These are phyloP conservation scores for Ictalurus furcatus DNA, from an alignment of 2,113 vertebrate species.

Conservation along the genomic window DNA sequence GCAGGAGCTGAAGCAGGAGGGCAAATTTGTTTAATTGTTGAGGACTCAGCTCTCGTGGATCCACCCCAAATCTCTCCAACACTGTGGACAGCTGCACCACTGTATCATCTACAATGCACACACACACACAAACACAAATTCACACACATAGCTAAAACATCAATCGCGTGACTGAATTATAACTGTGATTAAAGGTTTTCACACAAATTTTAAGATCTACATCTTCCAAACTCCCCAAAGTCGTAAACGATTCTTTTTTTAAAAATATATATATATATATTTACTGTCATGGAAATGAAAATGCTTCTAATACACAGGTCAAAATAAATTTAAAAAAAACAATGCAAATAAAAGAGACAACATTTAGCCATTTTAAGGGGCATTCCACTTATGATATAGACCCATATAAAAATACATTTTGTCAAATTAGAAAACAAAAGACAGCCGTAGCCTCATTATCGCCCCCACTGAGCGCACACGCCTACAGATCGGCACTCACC, in stretches of 20 bases:
- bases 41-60: slow-evolving; percentile 81
- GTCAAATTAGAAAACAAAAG: slow-evolving; percentile 23
- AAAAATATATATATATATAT: no score
- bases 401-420: slow-evolving; percentile 10
- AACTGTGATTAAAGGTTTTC: background rate
- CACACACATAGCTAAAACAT: background rate
- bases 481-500: slow-evolving; percentile 61
- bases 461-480: background rate
- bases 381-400: slow-evolving; percentile 7
- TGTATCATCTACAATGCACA: slow-evolving; percentile 62
- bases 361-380: background rate
- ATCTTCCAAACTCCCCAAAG: background rate
- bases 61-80: slow-evolving; percentile 78
- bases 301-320: background rate
- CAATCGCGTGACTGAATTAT: background rate
- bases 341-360: background rate
- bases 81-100: slow-evolving; percentile 78
- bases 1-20: slow-evolving; percentile 79
- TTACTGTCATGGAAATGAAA: background rate
- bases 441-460: background rate
- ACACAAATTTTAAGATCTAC: background rate
- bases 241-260: background rate
- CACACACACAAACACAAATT: background rate
- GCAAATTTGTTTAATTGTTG: slow-evolving; percentile 85
- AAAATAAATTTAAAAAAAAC: background rate